Percentiles rank a stretch among this genome's conserved stretches.
Conservation (phyloP, 2,113 vertebrate genomes). For the Bucco capensis region DNA sequence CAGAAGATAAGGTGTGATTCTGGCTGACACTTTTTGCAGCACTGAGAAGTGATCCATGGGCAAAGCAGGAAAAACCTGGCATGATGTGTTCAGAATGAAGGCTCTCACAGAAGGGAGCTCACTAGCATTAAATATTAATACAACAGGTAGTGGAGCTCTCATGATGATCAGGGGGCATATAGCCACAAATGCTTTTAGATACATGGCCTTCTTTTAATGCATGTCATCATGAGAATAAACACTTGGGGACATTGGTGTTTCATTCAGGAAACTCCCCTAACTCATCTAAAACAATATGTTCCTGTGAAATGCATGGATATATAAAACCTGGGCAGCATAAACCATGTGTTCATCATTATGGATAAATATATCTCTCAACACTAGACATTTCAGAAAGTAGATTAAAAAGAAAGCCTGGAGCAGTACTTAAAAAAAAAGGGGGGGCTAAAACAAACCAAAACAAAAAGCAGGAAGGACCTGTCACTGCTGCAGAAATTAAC, state of each 20-base stretch:
- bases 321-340: not conserved
- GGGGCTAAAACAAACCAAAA: not conserved
- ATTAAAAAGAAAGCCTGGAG: constrained; percentile 8
- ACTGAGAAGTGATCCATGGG: not conserved
- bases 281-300: constrained; percentile 3
- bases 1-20: not conserved
- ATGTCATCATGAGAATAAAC: not conserved
- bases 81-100: not conserved
- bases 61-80: not conserved
- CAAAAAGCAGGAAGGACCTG: not conserved
- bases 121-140: not conserved
- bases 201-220: not conserved
- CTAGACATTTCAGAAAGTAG: constrained; percentile 7
- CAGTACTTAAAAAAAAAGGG: not conserved
- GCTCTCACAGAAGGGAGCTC: not conserved
- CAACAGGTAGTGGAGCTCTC: not conserved
- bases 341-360: constrained; percentile 36
- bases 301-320: constrained; percentile 6
- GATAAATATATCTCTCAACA: constrained; percentile 28
- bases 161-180: not conserved
- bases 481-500: constrained; percentile 9
- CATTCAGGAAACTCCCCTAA: not conserved
- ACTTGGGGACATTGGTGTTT: not conserved
- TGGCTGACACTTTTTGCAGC: not conserved
- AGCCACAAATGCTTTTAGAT: not conserved